Evolutionary conservation across 2,113 vertebrate species (phyloP), one percentile per base, ranked within the genome.

Genomic region (Pantherophis guttatus): DNA sequence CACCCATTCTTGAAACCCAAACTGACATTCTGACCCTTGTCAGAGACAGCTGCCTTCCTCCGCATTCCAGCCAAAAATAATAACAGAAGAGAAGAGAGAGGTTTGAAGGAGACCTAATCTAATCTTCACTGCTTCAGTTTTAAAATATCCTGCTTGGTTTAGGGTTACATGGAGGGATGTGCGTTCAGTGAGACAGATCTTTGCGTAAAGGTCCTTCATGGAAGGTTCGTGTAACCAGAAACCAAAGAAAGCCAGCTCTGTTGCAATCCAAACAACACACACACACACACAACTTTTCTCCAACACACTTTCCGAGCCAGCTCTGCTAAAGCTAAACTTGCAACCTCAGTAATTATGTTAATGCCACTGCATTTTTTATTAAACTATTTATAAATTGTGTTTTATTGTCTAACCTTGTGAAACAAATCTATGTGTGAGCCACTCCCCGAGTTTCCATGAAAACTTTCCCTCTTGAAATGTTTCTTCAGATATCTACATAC

Each of bases 41-140:
- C 75, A 0, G 93, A 97, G 97, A 95, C 97, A 97, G 98, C 97
- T 96, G 97, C 96, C 95, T 97, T 96, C 95, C 96, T 96, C 96
- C 93, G 50, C 97, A 97, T 96, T 97, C 96, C 95, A 55, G 97
- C 97, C 97, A 98, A 98, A 97, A 98, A 98, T 98, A 98, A 98
- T 97, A 97, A 1, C 17, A 95, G 96, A 97, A 96, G 50, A 95
- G 96, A 97, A 95, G 44, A 90, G 94, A 94, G 94, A 92, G 88
- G 96, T 96, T 97, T 95, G 96, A 95, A 96, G 92, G 96, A 96
- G 96, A 95, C 96, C 96, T 97, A 96, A 97, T 97, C 96, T 97
- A 97, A 98, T 97, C 97, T 96, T 96, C 95, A 95, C 91, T 95
- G 96, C 96, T 96, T 96, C 96, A 95, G 97, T 97, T 97, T 97